Evolutionary conservation across 2,888 invertebrate species (phyloP).

Genomic region (Agriopis marginaria): DNA sequence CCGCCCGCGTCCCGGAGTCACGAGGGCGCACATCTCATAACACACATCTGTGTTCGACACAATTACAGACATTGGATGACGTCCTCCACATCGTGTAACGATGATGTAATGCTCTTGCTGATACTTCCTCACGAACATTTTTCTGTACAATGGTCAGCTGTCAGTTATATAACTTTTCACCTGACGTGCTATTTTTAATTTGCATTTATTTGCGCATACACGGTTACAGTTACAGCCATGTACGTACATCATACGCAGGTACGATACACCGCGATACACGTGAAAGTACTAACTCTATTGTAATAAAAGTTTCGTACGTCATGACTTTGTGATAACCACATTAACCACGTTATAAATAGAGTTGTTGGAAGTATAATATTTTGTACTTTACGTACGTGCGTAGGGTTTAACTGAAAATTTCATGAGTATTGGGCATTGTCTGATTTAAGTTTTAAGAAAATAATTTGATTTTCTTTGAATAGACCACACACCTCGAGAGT

Average conservation of each 20-base stretch:
- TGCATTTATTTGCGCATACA: conserved; percentile 19
- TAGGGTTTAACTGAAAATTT: neutral
- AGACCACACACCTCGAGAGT: conserved; percentile 24
- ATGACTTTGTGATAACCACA: neutral
- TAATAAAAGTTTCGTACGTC: conserved; percentile 24
- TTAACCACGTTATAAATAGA: neutral
- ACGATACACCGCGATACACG: neutral
- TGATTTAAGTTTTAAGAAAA: neutral
- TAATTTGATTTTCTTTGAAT: neutral
- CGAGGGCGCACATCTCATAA: conserved; percentile 47
- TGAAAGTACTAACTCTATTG: conserved; percentile 6
- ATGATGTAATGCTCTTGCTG: conserved; percentile 69
- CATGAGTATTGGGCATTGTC: neutral
- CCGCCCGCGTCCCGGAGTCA: conserved; percentile 43
- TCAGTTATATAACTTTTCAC: conserved; percentile 42
- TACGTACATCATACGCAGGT: conserved; percentile 13
- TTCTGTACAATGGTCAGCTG: conserved; percentile 49
- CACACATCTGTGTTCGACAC: conserved; percentile 59
- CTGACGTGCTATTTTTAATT: conserved; percentile 43
- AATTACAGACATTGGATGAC: conserved; percentile 57
- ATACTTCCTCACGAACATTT: conserved; percentile 57
- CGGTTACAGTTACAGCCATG: conserved; percentile 18
- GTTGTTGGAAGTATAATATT: neutral
- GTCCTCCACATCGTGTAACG: conserved; percentile 50
- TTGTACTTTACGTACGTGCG: neutral